Percentiles rank a stretch among this genome's conserved stretches.
Evolutionary conservation across 2,888 invertebrate genomes (phyloP).

Genomic region (Torymus aiolomorphi): DNA sequence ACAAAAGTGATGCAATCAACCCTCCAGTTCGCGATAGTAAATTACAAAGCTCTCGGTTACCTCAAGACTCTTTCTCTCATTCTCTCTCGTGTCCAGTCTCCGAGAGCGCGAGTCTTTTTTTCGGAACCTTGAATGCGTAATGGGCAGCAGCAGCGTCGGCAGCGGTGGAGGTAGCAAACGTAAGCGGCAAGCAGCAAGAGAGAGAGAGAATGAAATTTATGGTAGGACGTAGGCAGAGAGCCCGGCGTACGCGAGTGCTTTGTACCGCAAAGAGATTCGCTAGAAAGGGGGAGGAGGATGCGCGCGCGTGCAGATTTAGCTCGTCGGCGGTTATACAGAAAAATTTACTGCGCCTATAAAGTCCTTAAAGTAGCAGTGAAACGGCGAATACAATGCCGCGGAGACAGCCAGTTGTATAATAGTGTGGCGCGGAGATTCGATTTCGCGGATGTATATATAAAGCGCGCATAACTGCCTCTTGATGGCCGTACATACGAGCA

Average conservation of each 20-base stretch:
- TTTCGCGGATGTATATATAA: neutral
- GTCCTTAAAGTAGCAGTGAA: slow-evolving; percentile 22
- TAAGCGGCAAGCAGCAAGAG: too few species aligned
- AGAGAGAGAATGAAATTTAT: slow-evolving; percentile 39
- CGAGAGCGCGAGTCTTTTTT: slow-evolving; percentile 13
- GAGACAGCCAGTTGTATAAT: slow-evolving; percentile 8
- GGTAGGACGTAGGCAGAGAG: slow-evolving; percentile 4
- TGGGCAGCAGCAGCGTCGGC: neutral
- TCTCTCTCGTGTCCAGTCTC: neutral
- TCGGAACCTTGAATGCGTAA: slow-evolving; percentile 46
- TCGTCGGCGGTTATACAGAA: slow-evolving; percentile 22
- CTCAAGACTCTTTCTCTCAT: slow-evolving; percentile 7
- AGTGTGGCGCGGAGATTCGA: neutral
- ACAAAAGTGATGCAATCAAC: slow-evolving; percentile 22
- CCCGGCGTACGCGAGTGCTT: slow-evolving; percentile 6
- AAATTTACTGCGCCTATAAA: slow-evolving; percentile 40
- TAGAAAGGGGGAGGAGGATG: neutral
- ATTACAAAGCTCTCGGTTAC: slow-evolving; percentile 23
- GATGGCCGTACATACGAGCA: too few species aligned
- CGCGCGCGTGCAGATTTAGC: too few species aligned
- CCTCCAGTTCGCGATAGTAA: slow-evolving; percentile 26
- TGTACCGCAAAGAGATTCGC: slow-evolving; percentile 23
- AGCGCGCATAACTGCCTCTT: too few species aligned
- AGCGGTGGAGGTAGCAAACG: too few species aligned
- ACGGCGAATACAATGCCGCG: slow-evolving; percentile 32